phyloP scores from a whole-genome alignment of 2,797 vertebrate genomes.

The Karalla daura region DNA sequence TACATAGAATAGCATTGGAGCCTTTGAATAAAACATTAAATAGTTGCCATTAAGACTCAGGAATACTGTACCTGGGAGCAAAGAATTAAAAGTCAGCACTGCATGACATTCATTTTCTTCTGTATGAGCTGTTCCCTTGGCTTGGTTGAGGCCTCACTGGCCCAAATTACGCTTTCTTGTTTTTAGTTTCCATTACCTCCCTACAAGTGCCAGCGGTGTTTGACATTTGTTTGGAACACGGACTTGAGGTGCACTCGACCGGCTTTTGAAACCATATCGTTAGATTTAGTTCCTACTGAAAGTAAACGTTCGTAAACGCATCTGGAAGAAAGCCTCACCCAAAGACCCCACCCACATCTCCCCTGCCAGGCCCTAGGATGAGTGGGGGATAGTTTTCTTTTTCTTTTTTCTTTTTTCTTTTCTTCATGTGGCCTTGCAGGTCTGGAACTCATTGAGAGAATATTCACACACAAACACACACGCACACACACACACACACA shows the following conservation, averaged over 20 bases:
- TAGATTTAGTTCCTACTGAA: constrained; percentile 26
- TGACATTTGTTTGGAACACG: constrained; percentile 16
- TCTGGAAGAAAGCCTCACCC: constrained; percentile 46
- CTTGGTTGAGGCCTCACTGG: not conserved
- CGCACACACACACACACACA: constrained; percentile 15
- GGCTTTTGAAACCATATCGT: constrained; percentile 21
- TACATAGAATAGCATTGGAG: not conserved
- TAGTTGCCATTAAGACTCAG: not conserved
- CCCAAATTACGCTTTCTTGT: constrained; percentile 2
- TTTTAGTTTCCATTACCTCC: constrained; percentile 1
- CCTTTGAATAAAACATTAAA: not conserved
- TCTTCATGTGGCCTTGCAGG: constrained; percentile 38
- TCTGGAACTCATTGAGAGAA: constrained; percentile 80
- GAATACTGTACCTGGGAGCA: not conserved
- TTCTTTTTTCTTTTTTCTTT: constrained; percentile 1
- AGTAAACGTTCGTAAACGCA: constrained; percentile 44
- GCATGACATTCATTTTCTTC: not conserved
- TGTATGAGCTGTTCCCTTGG: not conserved
- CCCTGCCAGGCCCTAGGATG: constrained; percentile 24
- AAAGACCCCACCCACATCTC: constrained; percentile 55
- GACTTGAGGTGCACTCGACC: constrained; percentile 17
- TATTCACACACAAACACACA: constrained; percentile 27
- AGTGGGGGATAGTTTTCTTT: constrained; percentile 37
- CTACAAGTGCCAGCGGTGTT: not conserved
- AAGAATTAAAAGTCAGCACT: not conserved